Evolutionary conservation across 1,140 invertebrate genomes (phyloP).

Genomic region (Samia ricini): DNA sequence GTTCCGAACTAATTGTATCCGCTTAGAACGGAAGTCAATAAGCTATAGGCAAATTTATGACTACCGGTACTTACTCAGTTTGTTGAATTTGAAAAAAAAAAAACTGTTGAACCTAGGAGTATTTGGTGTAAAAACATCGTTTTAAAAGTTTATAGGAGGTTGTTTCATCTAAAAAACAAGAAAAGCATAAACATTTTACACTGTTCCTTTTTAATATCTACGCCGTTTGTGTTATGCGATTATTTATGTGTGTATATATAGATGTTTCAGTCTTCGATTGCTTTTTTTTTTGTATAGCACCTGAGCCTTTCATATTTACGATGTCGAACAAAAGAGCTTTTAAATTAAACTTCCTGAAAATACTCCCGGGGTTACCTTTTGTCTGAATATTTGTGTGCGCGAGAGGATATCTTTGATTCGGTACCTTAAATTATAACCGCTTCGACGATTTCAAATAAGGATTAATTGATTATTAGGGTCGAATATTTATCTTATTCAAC

Average conservation of each 20-base stretch:
- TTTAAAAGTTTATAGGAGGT: no score
- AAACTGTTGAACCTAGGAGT: no score
- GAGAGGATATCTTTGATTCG: conserved; percentile 20
- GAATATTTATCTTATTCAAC: neutral
- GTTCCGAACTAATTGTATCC: no score
- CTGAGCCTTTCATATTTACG: neutral
- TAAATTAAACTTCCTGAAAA: conserved; percentile 30
- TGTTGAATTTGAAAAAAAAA: no score
- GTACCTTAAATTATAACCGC: conserved; percentile 31
- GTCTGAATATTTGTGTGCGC: conserved; percentile 20
- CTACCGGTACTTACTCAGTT: no score
- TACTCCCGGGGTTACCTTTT: conserved; percentile 23
- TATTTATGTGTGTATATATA: neutral
- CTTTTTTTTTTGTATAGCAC: neutral
- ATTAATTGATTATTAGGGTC: conserved; percentile 32
- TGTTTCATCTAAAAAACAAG: no score
- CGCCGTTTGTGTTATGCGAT: no score
- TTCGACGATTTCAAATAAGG: conserved; percentile 33
- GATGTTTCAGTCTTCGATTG: neutral
- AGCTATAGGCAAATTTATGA: no score
- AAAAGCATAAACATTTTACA: no score
- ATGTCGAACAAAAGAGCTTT: conserved; percentile 26
- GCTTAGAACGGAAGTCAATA: no score
- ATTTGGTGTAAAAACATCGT: no score
- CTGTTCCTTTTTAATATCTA: no score